Evolutionary conservation across 2,797 vertebrate species (phyloP).

Genomic region (Trematocara caparti): DNA sequence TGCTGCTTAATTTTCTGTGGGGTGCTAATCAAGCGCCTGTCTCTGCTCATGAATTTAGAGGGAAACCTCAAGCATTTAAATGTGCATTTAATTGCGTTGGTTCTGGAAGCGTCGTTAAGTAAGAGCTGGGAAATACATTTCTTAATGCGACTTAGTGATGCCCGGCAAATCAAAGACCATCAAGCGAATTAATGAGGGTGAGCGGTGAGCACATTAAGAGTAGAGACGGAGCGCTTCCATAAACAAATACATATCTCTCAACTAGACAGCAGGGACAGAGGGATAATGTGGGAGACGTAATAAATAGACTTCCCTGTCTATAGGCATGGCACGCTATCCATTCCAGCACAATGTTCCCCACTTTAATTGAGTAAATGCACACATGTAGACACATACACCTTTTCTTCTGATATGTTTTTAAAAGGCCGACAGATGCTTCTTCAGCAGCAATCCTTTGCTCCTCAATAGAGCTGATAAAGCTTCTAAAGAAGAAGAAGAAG

Average conservation of each 20-base stretch:
- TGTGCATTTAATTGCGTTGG: slow-evolving; percentile 76
- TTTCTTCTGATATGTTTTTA: slow-evolving; percentile 26
- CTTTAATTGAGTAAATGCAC: slow-evolving; percentile 35
- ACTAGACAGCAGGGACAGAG: slow-evolving; percentile 46
- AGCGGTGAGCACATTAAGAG: slow-evolving; percentile 71
- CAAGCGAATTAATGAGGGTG: slow-evolving; percentile 78
- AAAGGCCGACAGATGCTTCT: slow-evolving; percentile 44
- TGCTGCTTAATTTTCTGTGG: slow-evolving; percentile 45
- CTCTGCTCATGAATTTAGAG: slow-evolving; percentile 51
- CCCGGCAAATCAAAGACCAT: slow-evolving; percentile 77
- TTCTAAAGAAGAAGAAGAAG: slow-evolving; percentile 32
- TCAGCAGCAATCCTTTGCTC: slow-evolving; percentile 36
- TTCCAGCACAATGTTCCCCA: slow-evolving; percentile 31
- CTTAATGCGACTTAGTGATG: slow-evolving; percentile 80
- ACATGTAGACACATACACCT: slow-evolving; percentile 13
- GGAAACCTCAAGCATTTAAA: slow-evolving; percentile 60
- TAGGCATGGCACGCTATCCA: slow-evolving; percentile 19
- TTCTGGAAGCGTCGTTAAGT: slow-evolving; percentile 75
- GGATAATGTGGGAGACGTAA: slow-evolving; percentile 45
- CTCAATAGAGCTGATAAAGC: slow-evolving; percentile 46
- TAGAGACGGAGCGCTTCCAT: slow-evolving; percentile 54
- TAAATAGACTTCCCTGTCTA: slow-evolving; percentile 50
- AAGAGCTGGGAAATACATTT: slow-evolving; percentile 76
- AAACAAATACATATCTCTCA: slow-evolving; percentile 73
- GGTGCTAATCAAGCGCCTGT: slow-evolving; percentile 56